These are phyloP conservation scores for Erpornis zantholeuca DNA, from an alignment of 2,113 vertebrate species.

Conservation along the genomic window DNA sequence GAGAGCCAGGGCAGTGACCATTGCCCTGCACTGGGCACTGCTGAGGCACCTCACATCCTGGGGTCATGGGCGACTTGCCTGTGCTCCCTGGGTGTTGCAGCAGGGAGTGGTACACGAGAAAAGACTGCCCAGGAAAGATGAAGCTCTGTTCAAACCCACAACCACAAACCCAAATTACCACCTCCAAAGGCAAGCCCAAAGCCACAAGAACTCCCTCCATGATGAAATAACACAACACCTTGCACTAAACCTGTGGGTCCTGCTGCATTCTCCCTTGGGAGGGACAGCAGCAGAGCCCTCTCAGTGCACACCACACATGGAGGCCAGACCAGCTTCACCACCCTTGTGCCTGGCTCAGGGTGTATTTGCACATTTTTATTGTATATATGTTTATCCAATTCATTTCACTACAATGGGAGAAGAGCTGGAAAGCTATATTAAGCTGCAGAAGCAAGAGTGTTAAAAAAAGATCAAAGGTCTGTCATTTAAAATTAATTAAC, in stretches of 20 bases:
- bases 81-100: not conserved
- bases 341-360: not conserved
- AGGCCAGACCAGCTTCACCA: not conserved
- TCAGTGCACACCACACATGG: accelerated
- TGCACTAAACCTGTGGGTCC: not conserved
- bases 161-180: not conserved
- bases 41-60: not conserved
- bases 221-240: not conserved
- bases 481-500: not conserved
- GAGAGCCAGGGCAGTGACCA: not conserved
- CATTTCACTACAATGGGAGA: not conserved
- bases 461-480: constrained; percentile 1
- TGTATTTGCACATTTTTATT: not conserved
- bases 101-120: not conserved
- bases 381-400: not conserved
- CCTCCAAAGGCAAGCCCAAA: not conserved
- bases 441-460: not conserved
- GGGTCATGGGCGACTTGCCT: accelerated
- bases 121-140: not conserved
- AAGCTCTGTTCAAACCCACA: not conserved
- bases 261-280: not conserved
- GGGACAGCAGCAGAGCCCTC: not conserved
- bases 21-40: not conserved
- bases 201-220: not conserved
- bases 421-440: not conserved